Base-by-base conservation (phyloP, 1,140 invertebrate genomes). In the Megalonaias nervosa region DNA sequence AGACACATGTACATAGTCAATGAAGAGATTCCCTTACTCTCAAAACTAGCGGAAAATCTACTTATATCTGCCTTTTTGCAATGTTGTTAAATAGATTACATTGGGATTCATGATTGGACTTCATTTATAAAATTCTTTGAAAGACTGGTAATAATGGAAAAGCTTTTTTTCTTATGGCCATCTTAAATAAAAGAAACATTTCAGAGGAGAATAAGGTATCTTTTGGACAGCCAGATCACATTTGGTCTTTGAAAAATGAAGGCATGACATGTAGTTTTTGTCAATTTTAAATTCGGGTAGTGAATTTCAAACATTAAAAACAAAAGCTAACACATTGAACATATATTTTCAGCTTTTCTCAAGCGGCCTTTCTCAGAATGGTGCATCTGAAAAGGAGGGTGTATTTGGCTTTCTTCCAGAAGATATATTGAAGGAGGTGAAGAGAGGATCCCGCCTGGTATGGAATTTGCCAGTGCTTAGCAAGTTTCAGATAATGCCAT, bases 361-460 rank as follows among this genome's bases (percentile, higher is more conserved):
- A 0, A 93, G 93, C 62, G 93, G 92, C 26, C 91, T 94, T 83
- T 89, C 91, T 77, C 94, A 94, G 80, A 92, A 91, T 81, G 94
- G 93, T 12, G 87, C 88, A 23, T 92, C 93, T 74, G 88, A 89
- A 71, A 80, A 81, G 48, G 90, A 94, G 79, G 94, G 94, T 1
- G 93, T 94, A 76, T 86, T 93, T 59, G 94, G 94, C 16, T 94
- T 94, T 89, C 80, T 94, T 68, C 77, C 86, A 19, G 75, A 84
- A n/a, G 94, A 94, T 84, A 94, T 94, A 62, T 78, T 88, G 17
- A 93, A 92, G 72, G 94, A 94, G 90, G 75, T 93, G 23, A 86
- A 83, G 74, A 90, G 94, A 86, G 93, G 93, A 71, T 87, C 87
- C 68, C 91, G 89, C 85, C 85, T 94, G 81, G 93, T 93, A 90